Percentiles rank a stretch among this genome's conserved stretches.
phyloP scores from a whole-genome alignment of 2,888 invertebrate species.

The Epicampocera succincta region DNA sequence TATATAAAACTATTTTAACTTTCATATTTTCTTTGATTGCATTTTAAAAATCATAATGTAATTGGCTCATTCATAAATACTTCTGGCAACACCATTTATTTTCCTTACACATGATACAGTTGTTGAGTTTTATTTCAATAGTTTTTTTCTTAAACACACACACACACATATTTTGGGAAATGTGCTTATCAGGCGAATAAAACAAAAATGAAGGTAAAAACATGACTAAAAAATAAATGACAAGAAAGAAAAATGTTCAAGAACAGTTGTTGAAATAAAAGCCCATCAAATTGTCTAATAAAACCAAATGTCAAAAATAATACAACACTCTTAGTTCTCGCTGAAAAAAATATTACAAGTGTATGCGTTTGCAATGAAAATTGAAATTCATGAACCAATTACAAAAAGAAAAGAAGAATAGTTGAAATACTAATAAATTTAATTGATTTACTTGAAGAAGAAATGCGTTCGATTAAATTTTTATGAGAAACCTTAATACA shows the following conservation, averaged over 20 bases:
- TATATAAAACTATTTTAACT: no score
- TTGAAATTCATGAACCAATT: not conserved
- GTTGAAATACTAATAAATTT: slow-evolving; percentile 4
- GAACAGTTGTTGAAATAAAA: not conserved
- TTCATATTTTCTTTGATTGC: no score
- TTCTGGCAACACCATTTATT: slow-evolving; percentile 33
- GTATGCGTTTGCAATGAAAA: slow-evolving; percentile 27
- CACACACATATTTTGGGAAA: slow-evolving; percentile 3
- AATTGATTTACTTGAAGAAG: slow-evolving; percentile 15
- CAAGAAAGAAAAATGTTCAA: slow-evolving; percentile 17
- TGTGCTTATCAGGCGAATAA: slow-evolving; percentile 38
- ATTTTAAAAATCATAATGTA: no score
- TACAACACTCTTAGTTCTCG: not conserved
- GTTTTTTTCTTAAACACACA: not conserved
- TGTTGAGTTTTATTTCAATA: not conserved
- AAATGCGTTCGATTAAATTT: not conserved
- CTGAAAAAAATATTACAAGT: slow-evolving; percentile 22
- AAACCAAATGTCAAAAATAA: slow-evolving; percentile 35
- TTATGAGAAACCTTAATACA: not conserved
- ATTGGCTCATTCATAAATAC: no score
- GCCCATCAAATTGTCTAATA: slow-evolving; percentile 7
- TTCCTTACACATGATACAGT: slow-evolving; percentile 4
- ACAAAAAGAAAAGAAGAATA: slow-evolving; percentile 15
- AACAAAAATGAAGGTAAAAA: slow-evolving; percentile 25
- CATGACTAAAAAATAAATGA: slow-evolving; percentile 21